These are phyloP conservation scores for Pelobates cultripes DNA, from an alignment of 2,797 vertebrate species.

Conservation along the genomic window DNA sequence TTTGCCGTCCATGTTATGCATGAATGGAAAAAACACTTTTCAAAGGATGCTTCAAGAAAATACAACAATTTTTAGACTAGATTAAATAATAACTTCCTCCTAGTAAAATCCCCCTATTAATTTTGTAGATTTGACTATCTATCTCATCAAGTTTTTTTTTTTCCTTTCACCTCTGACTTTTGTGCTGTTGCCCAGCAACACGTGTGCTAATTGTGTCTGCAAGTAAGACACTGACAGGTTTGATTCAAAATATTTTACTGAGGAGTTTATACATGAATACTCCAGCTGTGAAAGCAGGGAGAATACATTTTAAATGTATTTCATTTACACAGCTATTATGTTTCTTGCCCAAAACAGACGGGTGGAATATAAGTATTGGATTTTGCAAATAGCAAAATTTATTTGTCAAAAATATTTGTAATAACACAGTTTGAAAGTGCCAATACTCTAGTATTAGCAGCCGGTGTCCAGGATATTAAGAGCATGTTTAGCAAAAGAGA, in stretches of 20 bases:
- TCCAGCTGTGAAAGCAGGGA: neutral
- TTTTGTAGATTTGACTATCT: neutral
- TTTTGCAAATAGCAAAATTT: neutral
- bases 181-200: slow-evolving; percentile 10
- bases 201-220: slow-evolving; percentile 3
- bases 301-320: neutral
- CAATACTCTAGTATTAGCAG: too few relatives aligned
- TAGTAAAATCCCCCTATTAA: neutral
- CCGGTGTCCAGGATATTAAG: too few relatives aligned
- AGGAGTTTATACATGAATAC: neutral
- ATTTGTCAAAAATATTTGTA: too few relatives aligned
- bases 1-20: slow-evolving; percentile 3
- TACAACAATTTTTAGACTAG: neutral
- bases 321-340: neutral
- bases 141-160: neutral
- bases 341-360: neutral
- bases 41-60: neutral
- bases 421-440: too few relatives aligned
- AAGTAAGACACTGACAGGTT: neutral
- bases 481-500: too few relatives aligned
- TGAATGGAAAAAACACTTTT: slow-evolving; percentile 1
- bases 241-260: slow-evolving; percentile 5
- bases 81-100: neutral
- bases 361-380: neutral
- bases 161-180: slow-evolving; percentile 2